Conservation (phyloP, 2,888 invertebrate species). For the Eupsilia transversa region DNA sequence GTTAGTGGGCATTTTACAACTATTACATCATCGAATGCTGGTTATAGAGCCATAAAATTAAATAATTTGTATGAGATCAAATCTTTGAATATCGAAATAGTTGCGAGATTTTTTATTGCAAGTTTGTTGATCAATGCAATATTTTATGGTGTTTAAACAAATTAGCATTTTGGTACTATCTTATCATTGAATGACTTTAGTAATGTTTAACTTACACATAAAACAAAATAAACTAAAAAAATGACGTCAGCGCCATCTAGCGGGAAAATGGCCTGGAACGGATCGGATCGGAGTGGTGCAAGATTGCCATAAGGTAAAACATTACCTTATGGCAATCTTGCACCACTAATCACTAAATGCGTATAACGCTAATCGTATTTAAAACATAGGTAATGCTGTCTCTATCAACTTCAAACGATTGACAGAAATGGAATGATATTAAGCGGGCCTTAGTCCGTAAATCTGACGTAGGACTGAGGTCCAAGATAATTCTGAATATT, state of each 20-base stretch:
- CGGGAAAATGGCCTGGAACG: too few species aligned
- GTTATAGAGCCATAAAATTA: conserved; percentile 29
- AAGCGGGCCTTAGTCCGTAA: not conserved
- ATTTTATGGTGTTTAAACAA: conserved; percentile 2
- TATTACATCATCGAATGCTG: conserved; percentile 44
- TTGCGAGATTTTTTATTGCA: conserved; percentile 23
- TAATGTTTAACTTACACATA: too few species aligned
- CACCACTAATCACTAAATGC: too few species aligned
- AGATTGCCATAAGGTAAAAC: too few species aligned
- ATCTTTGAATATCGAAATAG: conserved; percentile 16
- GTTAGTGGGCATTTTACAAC: conserved; percentile 9
- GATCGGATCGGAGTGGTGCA: too few species aligned
- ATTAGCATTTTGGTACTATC: not conserved
- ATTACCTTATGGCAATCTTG: too few species aligned
- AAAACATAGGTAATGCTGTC: too few species aligned
- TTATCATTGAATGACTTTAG: too few species aligned
- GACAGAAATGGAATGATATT: not conserved
- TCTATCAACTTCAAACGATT: not conserved
- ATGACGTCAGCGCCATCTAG: too few species aligned
- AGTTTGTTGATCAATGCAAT: conserved; percentile 9
- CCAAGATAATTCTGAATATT: not conserved
- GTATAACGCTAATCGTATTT: not conserved
- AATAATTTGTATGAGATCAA: conserved; percentile 31
- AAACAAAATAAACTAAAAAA: too few species aligned
- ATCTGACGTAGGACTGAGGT: too few species aligned